Conservation (phyloP, 2,113 vertebrate genomes). For the Pelodiscus sinensis region DNA sequence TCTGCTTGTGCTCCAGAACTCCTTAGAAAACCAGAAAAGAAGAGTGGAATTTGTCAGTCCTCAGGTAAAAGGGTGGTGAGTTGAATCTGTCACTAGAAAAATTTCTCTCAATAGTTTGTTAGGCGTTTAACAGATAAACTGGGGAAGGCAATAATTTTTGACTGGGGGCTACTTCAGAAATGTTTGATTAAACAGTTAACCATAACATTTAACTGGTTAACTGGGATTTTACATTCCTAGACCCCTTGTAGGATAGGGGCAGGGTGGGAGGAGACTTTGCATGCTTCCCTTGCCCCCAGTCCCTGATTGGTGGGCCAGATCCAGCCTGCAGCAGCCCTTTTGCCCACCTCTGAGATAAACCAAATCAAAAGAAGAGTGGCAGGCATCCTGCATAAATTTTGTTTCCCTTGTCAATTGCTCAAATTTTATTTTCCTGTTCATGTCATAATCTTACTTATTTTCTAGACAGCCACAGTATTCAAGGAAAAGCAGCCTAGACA, state of each 20-base stretch:
- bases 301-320: too few relatives aligned
- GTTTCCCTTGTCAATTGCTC: accelerated
- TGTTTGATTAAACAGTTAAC: too few relatives aligned
- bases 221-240: too few relatives aligned
- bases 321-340: too few relatives aligned
- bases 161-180: too few relatives aligned
- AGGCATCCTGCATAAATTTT: not conserved
- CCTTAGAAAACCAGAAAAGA: not conserved
- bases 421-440: accelerated
- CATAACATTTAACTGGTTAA: too few relatives aligned
- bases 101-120: accelerated
- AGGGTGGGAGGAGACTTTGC: too few relatives aligned
- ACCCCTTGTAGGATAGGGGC: too few relatives aligned
- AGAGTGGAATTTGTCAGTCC: not conserved
- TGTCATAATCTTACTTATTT: accelerated
- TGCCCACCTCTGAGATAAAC: too few relatives aligned
- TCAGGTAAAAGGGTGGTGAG: not conserved
- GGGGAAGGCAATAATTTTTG: too few relatives aligned
- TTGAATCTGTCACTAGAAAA: not conserved
- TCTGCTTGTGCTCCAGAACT: not conserved
- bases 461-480: accelerated
- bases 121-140: not conserved
- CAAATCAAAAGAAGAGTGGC: not conserved
- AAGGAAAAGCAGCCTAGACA: not conserved
- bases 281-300: too few relatives aligned